These are phyloP conservation scores for Chlorodrepanis virens DNA, from an alignment of 2,113 vertebrate species.

Conservation along the genomic window DNA sequence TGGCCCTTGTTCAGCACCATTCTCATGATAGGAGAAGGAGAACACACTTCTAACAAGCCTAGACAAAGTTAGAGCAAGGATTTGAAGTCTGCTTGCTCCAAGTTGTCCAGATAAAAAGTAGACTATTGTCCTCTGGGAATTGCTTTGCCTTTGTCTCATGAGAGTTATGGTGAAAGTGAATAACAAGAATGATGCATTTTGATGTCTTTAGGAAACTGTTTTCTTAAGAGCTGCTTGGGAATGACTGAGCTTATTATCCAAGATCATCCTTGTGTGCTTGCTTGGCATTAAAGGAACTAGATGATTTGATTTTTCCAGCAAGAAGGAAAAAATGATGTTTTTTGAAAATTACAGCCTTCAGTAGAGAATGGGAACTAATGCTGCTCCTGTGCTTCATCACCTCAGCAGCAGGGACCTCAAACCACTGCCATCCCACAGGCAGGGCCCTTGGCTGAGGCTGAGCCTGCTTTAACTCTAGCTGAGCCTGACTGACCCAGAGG, in stretches of 20 bases:
- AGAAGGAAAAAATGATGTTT: background rate
- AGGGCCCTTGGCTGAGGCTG: background rate
- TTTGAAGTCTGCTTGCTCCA: background rate
- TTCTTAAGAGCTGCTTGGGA: background rate
- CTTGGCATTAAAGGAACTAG: background rate
- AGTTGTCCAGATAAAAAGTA: background rate
- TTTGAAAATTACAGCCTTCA: constrained; percentile 42
- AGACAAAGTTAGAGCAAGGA: background rate
- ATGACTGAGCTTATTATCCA: background rate
- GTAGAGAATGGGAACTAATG: background rate
- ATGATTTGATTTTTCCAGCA: constrained; percentile 39
- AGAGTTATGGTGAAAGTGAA: background rate
- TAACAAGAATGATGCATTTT: background rate
- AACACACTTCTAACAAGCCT: background rate
- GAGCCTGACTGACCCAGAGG: background rate
- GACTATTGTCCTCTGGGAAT: background rate
- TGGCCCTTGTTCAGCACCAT: background rate
- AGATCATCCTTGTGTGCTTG: background rate
- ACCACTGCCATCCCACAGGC: background rate
- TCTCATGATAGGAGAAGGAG: background rate
- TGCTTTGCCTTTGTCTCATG: background rate
- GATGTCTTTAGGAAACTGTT: background rate
- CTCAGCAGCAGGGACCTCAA: background rate
- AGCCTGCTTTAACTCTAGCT: background rate
- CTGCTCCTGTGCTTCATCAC: background rate